These are phyloP conservation scores for Gonocerus acuteangulatus DNA, from an alignment of 2,888 invertebrate species.

Conservation along the genomic window DNA sequence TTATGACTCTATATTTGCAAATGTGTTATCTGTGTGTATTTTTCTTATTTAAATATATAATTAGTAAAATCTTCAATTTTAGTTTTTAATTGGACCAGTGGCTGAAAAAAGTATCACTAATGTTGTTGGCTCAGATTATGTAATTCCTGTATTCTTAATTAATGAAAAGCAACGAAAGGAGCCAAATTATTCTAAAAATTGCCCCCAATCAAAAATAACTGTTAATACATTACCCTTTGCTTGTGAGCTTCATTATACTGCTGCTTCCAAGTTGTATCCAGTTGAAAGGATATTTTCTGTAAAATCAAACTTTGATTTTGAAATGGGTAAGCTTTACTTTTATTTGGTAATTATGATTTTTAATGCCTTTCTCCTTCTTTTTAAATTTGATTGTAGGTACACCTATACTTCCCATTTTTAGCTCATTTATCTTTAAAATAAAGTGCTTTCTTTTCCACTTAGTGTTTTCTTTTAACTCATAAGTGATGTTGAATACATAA, in stretches of 20 bases:
- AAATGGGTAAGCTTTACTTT: conserved; percentile 12
- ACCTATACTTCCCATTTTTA: too few relatives aligned
- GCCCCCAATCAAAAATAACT: neutral
- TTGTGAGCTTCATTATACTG: conserved; percentile 10
- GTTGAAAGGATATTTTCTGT: conserved; percentile 6
- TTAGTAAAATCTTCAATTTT: neutral
- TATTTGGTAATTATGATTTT: too few relatives aligned
- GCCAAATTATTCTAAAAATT: conserved; percentile 3
- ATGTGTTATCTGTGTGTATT: too few relatives aligned
- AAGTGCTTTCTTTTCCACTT: too few relatives aligned
- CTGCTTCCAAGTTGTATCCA: neutral
- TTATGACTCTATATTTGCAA: too few relatives aligned
- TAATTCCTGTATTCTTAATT: conserved; percentile 15
- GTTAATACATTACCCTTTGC: neutral
- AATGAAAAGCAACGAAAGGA: conserved; percentile 15
- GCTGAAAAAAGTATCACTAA: conserved; percentile 2
- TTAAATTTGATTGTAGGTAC: too few relatives aligned
- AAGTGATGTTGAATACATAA: too few relatives aligned
- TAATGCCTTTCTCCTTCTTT: too few relatives aligned
- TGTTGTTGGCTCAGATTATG: neutral
- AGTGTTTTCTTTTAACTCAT: too few relatives aligned
- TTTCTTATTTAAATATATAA: too few relatives aligned
- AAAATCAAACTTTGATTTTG: conserved; percentile 3
- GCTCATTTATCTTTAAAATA: too few relatives aligned
- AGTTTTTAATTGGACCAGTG: conserved; percentile 11